Evolutionary conservation across 23 tunicate species (phyloP).

Genomic region (Ascidia mentula): DNA sequence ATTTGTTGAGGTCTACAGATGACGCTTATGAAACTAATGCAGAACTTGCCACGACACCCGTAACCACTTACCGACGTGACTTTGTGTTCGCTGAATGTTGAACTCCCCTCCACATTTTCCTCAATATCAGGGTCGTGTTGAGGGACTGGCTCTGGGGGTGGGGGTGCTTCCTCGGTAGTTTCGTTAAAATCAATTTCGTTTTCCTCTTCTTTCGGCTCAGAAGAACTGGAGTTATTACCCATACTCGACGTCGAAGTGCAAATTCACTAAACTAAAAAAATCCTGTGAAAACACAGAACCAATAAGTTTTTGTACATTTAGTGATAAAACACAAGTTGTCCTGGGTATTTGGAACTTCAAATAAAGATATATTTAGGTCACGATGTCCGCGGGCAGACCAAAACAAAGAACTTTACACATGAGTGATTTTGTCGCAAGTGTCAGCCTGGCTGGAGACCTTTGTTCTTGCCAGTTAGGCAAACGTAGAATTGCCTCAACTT

Average conservation of each 20-base stretch:
- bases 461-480: not conserved
- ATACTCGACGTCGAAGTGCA: not conserved
- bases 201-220: slow-evolving; percentile 21
- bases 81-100: slow-evolving; percentile 20
- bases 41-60: not conserved
- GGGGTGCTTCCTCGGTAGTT: slow-evolving; percentile 27
- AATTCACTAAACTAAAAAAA: not conserved
- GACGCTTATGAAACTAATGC: too few species aligned
- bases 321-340: not conserved
- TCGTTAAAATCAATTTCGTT: slow-evolving; percentile 45
- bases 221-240: slow-evolving; percentile 13
- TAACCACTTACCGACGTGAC: slow-evolving; percentile 43
- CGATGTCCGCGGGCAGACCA: not conserved
- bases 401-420: not conserved
- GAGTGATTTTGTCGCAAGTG: not conserved
- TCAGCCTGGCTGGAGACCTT: not conserved
- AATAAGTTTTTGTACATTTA: not conserved
- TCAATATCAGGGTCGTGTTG: slow-evolving; percentile 51
- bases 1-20: too few species aligned
- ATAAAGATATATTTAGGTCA: not conserved
- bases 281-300: too few species aligned
- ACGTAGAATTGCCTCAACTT: not conserved
- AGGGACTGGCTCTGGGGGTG: slow-evolving; percentile 27
- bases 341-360: not conserved
- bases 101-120: slow-evolving; percentile 52